These are phyloP conservation scores for Sciurus vulgaris DNA, from an alignment of 2,797 vertebrate genomes.

Conservation along the genomic window DNA sequence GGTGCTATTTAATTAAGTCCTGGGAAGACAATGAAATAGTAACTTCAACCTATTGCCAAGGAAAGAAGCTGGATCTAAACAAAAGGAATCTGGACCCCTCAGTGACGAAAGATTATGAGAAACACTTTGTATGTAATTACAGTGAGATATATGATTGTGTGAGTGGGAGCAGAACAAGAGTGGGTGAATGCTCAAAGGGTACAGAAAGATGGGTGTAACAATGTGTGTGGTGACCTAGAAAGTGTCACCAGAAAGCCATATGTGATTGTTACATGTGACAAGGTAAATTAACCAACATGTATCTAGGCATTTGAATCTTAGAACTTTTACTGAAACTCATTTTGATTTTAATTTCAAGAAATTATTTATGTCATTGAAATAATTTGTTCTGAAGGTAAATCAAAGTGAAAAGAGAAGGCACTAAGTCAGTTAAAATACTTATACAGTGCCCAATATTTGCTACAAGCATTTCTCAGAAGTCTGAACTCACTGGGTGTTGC, in stretches of 20 bases:
- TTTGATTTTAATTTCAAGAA: constrained; percentile 30
- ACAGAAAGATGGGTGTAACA: neutral
- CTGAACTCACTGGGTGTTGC: neutral
- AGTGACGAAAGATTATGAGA: neutral
- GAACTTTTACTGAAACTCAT: neutral
- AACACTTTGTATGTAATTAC: neutral
- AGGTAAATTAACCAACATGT: neutral
- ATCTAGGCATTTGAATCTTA: neutral
- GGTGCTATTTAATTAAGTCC: neutral
- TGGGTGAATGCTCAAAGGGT: neutral
- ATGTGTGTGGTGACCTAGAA: neutral
- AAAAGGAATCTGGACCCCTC: neutral
- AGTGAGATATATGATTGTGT: neutral
- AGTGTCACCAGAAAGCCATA: neutral
- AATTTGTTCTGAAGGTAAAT: neutral
- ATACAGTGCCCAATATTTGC: neutral
- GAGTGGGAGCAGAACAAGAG: neutral
- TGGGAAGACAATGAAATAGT: neutral
- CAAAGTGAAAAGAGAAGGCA: neutral
- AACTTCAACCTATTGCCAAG: neutral
- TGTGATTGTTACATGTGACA: neutral
- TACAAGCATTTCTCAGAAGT: neutral
- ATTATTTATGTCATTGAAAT: neutral
- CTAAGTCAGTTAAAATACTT: neutral
- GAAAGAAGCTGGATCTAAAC: neutral